Conservation (phyloP, 2,113 vertebrate species). For the Piprites chloris region DNA sequence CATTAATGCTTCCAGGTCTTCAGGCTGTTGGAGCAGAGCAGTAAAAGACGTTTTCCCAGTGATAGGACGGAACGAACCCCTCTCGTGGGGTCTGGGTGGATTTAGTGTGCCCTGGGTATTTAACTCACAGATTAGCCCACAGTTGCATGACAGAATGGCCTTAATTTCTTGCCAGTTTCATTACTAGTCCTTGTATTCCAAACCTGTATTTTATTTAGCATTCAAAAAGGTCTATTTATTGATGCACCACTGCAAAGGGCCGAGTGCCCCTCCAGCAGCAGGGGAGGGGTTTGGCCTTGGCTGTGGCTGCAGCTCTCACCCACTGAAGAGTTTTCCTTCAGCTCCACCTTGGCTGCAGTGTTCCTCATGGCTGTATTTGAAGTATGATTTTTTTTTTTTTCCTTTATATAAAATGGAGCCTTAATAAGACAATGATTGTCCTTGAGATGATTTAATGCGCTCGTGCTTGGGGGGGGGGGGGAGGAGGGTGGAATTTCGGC, state of each 20-base stretch:
- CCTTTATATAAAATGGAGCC: slow-evolving; percentile 64
- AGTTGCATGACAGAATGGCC: slow-evolving; percentile 46
- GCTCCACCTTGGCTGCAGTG: background rate
- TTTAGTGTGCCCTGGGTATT: slow-evolving; percentile 5
- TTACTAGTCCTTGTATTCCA: background rate
- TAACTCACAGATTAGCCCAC: background rate
- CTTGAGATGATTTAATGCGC: background rate
- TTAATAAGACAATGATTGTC: background rate
- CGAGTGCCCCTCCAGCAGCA: background rate
- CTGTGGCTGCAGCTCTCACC: background rate
- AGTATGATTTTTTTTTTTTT: background rate
- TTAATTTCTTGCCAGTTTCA: slow-evolving; percentile 27
- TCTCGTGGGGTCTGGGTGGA: fast-evolving
- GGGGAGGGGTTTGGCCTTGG: background rate
- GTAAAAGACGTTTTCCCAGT: background rate
- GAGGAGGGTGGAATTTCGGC: background rate
- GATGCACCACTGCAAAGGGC: background rate
- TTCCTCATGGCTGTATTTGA: slow-evolving; percentile 31
- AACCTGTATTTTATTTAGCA: background rate
- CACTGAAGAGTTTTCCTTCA: background rate
- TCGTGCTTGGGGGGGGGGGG: background rate
- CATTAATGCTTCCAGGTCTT: background rate
- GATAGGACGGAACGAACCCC: background rate
- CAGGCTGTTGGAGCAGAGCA: background rate
- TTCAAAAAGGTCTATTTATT: background rate